Evolutionary conservation across 2,113 vertebrate species (phyloP).

Genomic region (Rhodinocichla rosea): DNA sequence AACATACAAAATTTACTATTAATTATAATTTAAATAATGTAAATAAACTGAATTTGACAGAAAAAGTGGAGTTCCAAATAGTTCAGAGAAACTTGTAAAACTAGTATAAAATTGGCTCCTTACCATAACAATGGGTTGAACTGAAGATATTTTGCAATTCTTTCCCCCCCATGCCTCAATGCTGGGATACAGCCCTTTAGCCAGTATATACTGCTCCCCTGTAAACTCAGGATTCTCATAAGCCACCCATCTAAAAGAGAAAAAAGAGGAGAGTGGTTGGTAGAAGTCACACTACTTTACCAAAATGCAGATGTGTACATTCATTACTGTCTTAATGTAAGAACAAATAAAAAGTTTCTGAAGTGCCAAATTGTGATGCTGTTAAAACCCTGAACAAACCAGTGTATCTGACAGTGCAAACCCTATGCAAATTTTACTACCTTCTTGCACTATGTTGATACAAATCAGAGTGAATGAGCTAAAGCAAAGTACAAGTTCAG

Average conservation of each 20-base stretch:
- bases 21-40: background rate
- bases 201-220: slow-evolving; percentile 88
- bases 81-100: background rate
- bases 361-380: background rate
- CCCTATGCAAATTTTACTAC: background rate
- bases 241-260: slow-evolving; percentile 85
- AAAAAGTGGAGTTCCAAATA: background rate
- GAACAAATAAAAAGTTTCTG: background rate
- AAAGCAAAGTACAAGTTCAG: background rate
- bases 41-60: background rate
- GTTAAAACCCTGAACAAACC: background rate
- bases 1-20: background rate
- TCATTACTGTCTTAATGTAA: background rate
- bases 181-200: slow-evolving; percentile 87
- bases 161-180: slow-evolving; percentile 88
- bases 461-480: background rate
- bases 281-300: background rate
- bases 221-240: slow-evolving; percentile 91
- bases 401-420: background rate
- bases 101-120: slow-evolving; percentile 37
- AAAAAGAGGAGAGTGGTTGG: background rate
- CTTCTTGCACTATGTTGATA: background rate
- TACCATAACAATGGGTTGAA: slow-evolving; percentile 90
- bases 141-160: slow-evolving; percentile 83
- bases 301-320: background rate